Evolutionary conservation across 1,140 invertebrate species (phyloP).

Genomic region (Sogatella furcifera): DNA sequence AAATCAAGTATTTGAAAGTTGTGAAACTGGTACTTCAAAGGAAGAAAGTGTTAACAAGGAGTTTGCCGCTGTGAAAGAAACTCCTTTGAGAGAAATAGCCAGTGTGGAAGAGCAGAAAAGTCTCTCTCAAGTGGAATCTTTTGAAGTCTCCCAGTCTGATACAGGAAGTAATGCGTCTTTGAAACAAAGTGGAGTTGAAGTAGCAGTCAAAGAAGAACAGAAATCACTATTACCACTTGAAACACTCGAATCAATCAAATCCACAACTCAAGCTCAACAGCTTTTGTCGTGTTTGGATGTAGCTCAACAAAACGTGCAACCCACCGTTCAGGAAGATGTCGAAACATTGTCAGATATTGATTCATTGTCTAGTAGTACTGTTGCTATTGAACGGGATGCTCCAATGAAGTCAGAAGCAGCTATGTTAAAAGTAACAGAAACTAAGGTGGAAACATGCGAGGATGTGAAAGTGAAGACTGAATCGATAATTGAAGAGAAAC

Average conservation of each 20-base stretch:
- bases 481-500: slow-evolving; percentile 11
- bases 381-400: background rate
- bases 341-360: slow-evolving; percentile 1
- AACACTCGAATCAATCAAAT: background rate
- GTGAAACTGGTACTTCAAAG: too few relatives aligned
- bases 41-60: too few relatives aligned
- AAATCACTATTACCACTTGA: slow-evolving; percentile 5
- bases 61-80: too few relatives aligned
- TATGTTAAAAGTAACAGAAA: background rate
- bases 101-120: too few relatives aligned
- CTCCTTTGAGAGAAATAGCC: too few relatives aligned
- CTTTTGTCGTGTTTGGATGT: background rate
- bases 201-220: background rate
- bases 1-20: too few relatives aligned
- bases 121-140: too few relatives aligned
- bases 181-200: background rate
- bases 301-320: background rate
- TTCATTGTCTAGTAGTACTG: background rate
- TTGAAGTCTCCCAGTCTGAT: too few relatives aligned
- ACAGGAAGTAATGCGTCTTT: background rate
- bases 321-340: background rate
- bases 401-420: background rate
- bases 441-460: slow-evolving; percentile 16
- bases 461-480: slow-evolving; percentile 15
- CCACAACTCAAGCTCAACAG: background rate